A percentile compares a stretch with the other conserved stretches of the same genome.
These are phyloP conservation scores for Sylvia atricapilla DNA, from an alignment of 2,113 vertebrate genomes.

Conservation along the genomic window DNA sequence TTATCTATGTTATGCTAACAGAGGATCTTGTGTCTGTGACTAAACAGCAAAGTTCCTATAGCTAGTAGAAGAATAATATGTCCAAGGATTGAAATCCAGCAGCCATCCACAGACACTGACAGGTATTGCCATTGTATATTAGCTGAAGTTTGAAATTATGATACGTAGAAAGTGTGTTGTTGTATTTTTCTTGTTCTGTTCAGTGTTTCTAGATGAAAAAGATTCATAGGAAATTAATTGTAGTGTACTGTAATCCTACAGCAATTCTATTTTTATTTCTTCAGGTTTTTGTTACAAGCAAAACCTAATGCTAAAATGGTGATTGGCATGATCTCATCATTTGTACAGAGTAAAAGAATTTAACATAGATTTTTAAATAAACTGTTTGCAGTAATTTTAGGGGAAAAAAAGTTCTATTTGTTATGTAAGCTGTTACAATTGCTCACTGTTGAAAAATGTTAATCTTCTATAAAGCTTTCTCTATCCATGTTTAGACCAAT, in stretches of 20 bases:
- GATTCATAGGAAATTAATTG: neutral
- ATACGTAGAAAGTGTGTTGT: neutral
- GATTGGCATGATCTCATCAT: neutral
- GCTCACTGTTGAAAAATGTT: neutral
- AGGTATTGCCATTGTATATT: slow-evolving; percentile 62
- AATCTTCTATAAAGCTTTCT: neutral
- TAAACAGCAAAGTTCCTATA: slow-evolving; percentile 70
- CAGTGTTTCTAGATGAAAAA: slow-evolving; percentile 31
- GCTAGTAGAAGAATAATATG: slow-evolving; percentile 71
- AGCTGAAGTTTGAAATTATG: slow-evolving; percentile 8
- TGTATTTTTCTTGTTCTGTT: slow-evolving; percentile 42
- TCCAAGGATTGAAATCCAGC: slow-evolving; percentile 75
- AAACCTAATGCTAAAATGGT: neutral
- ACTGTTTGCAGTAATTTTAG: neutral
- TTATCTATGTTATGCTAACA: slow-evolving; percentile 61
- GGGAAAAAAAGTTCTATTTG: neutral
- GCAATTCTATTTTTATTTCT: slow-evolving; percentile 44
- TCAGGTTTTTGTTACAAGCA: slow-evolving; percentile 42
- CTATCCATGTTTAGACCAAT: neutral
- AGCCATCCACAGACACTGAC: slow-evolving; percentile 73
- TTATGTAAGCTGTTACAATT: neutral
- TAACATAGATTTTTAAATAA: neutral
- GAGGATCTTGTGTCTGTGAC: slow-evolving; percentile 69
- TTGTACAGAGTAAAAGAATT: neutral
- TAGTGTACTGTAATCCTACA: neutral